Percentiles rank a stretch among this genome's conserved stretches.
These are phyloP conservation scores for Oscheius myriophilus DNA, from an alignment of 2,888 invertebrate species.

Conservation along the genomic window DNA sequence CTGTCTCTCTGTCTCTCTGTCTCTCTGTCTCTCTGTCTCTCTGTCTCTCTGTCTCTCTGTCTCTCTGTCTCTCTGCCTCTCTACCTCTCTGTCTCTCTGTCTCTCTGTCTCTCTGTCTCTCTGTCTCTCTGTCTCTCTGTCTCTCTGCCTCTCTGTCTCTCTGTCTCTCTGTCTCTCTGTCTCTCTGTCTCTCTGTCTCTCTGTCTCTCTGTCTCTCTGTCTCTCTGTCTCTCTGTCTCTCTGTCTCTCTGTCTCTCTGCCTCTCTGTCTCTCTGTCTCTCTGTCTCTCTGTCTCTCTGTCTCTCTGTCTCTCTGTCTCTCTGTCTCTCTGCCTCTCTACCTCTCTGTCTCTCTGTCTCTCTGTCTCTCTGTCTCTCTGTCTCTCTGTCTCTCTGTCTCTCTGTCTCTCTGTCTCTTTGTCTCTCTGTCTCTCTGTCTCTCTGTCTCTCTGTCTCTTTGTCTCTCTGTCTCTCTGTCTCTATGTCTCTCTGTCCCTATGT, in stretches of 20 bases:
- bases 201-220: conserved; percentile 30
- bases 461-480: conserved; percentile 24
- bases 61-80: conserved; percentile 32
- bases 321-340: conserved; percentile 31
- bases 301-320: conserved; percentile 24
- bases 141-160: conserved; percentile 24
- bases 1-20: conserved; percentile 22
- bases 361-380: conserved; percentile 30
- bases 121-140: conserved; percentile 30
- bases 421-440: conserved; percentile 24
- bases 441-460: conserved; percentile 30
- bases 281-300: conserved; percentile 30
- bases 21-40: conserved; percentile 31
- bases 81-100: too few species aligned
- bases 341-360: conserved; percentile 24
- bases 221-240: conserved; percentile 24
- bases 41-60: conserved; percentile 22
- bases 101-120: conserved; percentile 24
- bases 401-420: conserved; percentile 30
- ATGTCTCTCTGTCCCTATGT: conserved; percentile 29
- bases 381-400: conserved; percentile 24
- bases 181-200: conserved; percentile 24
- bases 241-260: conserved; percentile 31
- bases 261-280: conserved; percentile 24
- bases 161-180: conserved; percentile 30